These are phyloP conservation scores for Geotrupes spiniger DNA, from an alignment of 2,888 invertebrate species.

Conservation along the genomic window DNA sequence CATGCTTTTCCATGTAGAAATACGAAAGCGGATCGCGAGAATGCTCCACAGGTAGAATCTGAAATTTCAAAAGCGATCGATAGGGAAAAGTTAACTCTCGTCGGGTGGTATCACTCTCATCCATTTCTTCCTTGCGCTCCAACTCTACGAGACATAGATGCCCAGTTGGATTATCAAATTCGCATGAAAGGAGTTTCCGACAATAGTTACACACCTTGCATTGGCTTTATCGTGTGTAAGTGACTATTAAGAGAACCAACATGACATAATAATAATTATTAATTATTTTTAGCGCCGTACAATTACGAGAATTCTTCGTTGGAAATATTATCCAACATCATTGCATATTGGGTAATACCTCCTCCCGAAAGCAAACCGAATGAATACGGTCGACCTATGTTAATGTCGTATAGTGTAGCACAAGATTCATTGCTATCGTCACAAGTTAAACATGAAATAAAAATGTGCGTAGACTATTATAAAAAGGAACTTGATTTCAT, in stretches of 20 bases:
- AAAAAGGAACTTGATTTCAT: constrained; percentile 65
- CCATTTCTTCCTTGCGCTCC: constrained; percentile 85
- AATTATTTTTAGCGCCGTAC: constrained; percentile 68
- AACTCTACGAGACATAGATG: constrained; percentile 83
- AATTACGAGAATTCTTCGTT: constrained; percentile 75
- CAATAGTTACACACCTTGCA: constrained; percentile 89
- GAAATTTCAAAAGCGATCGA: constrained; percentile 84
- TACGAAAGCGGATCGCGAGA: constrained; percentile 74
- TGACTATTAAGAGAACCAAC: constrained; percentile 30
- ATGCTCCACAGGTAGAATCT: constrained; percentile 72
- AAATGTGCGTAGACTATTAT: constrained; percentile 82
- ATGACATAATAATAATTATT: background rate
- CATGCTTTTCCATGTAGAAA: constrained; percentile 87
- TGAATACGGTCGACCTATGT: constrained; percentile 90
- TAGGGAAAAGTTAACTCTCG: constrained; percentile 73
- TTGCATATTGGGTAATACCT: constrained; percentile 94
- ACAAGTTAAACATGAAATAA: constrained; percentile 82
- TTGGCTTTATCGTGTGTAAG: constrained; percentile 91
- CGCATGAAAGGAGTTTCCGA: constrained; percentile 90
- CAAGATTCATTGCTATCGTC: constrained; percentile 79
- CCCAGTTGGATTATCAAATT: constrained; percentile 92
- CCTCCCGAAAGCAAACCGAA: constrained; percentile 89
- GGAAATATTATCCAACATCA: constrained; percentile 68
- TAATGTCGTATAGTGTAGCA: constrained; percentile 80
- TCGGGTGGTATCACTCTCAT: constrained; percentile 97